Conservation (phyloP, 2,113 vertebrate species). For the Reinhardtius hippoglossoides region DNA sequence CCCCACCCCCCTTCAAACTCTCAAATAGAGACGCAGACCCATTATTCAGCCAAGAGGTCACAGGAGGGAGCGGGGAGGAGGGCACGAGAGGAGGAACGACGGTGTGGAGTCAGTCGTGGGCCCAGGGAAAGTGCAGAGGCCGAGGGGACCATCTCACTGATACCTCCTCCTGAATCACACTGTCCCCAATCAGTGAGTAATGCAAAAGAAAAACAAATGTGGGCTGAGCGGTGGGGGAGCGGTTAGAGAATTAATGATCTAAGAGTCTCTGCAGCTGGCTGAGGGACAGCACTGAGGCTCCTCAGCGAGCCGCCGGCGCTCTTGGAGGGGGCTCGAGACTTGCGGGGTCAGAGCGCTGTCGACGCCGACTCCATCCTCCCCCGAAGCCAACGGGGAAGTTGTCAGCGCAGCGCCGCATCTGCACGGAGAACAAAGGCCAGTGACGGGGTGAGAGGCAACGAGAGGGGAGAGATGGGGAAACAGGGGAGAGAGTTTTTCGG, state of each 20-base stretch:
- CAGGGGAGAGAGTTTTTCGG: constrained; percentile 45
- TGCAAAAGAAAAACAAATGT: constrained; percentile 65
- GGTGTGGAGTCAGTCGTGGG: constrained; percentile 4
- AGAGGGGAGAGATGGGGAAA: constrained; percentile 32
- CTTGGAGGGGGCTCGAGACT: constrained; percentile 40
- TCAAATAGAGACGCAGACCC: constrained; percentile 63
- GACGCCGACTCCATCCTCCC: constrained; percentile 65
- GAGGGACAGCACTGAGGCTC: constrained; percentile 47
- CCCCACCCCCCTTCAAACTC: constrained; percentile 31
- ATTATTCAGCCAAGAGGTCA: constrained; percentile 70
- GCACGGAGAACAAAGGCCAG: constrained; percentile 73
- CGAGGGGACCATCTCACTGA: constrained; percentile 46
- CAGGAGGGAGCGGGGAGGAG: constrained; percentile 41
- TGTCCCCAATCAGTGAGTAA: constrained; percentile 63
- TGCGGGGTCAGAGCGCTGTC: constrained; percentile 60
- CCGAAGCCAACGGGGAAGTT: constrained; percentile 65
- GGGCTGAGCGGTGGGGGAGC: constrained; percentile 26
- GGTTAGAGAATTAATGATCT: constrained; percentile 72
- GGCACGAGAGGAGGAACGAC: constrained; percentile 35
- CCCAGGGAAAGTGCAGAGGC: constrained; percentile 20
- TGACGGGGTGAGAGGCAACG: constrained; percentile 41
- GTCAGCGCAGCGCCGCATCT: constrained; percentile 68
- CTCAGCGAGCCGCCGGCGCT: constrained; percentile 53
- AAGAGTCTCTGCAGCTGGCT: constrained; percentile 61
- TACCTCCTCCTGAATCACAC: constrained; percentile 45